Evolutionary conservation across 2,888 invertebrate species (phyloP).

Genomic region (Pseudoips prasinana): DNA sequence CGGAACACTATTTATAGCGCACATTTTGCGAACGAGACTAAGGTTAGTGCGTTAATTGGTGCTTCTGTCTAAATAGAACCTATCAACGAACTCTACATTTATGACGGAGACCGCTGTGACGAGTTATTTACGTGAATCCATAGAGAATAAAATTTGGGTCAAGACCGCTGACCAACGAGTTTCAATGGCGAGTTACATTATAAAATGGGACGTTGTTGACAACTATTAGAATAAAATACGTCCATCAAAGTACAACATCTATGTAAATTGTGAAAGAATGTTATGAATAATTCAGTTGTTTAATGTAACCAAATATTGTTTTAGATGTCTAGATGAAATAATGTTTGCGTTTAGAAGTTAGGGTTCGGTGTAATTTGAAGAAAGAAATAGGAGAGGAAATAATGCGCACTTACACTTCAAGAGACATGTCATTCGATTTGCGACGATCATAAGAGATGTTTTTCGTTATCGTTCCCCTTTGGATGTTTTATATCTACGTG

Average conservation of each 20-base stretch:
- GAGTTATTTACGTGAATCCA: slow-evolving; percentile 29
- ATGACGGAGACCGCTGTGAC: slow-evolving; percentile 28
- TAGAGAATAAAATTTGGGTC: slow-evolving; percentile 30
- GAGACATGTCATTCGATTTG: slow-evolving; percentile 24
- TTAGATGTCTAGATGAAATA: too few relatives aligned
- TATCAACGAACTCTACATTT: slow-evolving; percentile 18
- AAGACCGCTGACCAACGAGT: slow-evolving; percentile 25
- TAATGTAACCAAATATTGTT: too few relatives aligned
- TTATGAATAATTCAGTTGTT: not conserved
- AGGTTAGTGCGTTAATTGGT: slow-evolving; percentile 30
- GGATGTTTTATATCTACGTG: slow-evolving; percentile 27
- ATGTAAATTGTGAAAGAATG: slow-evolving; percentile 8
- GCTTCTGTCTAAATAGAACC: slow-evolving; percentile 18
- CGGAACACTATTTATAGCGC: slow-evolving; percentile 33
- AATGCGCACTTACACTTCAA: slow-evolving; percentile 20
- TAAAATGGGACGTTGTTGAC: slow-evolving; percentile 15
- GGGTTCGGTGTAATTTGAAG: not conserved
- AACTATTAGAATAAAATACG: slow-evolving; percentile 15
- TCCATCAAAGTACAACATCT: slow-evolving; percentile 7
- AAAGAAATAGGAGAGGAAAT: slow-evolving; percentile 13
- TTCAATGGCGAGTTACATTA: slow-evolving; percentile 14
- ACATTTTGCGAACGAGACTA: slow-evolving; percentile 27
- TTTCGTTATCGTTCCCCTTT: slow-evolving; percentile 24
- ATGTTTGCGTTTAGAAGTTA: too few relatives aligned
- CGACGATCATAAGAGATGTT: slow-evolving; percentile 23